phyloP scores from a whole-genome alignment of 2,888 invertebrate genomes.

The Cistogaster globosa region DNA sequence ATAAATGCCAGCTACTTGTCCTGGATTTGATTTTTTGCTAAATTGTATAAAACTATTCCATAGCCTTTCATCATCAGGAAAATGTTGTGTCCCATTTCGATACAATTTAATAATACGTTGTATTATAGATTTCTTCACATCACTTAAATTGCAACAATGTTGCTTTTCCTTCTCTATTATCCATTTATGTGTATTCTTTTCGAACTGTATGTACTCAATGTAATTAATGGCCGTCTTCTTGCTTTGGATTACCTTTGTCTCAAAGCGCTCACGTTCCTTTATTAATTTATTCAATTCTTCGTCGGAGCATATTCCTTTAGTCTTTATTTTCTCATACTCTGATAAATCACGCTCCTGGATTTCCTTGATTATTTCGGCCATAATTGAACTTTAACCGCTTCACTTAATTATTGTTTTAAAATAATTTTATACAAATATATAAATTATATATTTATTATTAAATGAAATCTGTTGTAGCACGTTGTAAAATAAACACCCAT shows the following conservation, averaged over 20 bases:
- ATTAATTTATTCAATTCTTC: conserved; percentile 84
- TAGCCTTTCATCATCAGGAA: conserved; percentile 88
- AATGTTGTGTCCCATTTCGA: conserved; percentile 87
- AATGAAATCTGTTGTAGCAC: conserved; percentile 41
- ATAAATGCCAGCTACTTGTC: conserved; percentile 85
- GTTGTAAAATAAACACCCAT: conserved; percentile 41
- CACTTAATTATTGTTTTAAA: not conserved
- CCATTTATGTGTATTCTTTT: conserved; percentile 77
- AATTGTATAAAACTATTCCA: conserved; percentile 92
- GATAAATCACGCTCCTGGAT: conserved; percentile 91
- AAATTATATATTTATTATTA: not conserved
- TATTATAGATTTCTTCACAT: conserved; percentile 87
- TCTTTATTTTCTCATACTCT: conserved; percentile 91
- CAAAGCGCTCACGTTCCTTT: conserved; percentile 78
- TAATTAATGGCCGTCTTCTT: conserved; percentile 76
- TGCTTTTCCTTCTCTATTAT: conserved; percentile 84
- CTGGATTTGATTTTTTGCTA: conserved; percentile 86
- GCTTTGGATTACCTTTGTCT: conserved; percentile 77
- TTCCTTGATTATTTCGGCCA: conserved; percentile 92
- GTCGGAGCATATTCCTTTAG: conserved; percentile 87
- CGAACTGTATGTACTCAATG: conserved; percentile 80
- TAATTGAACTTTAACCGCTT: conserved; percentile 77
- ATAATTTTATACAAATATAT: not conserved
- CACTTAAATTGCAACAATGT: conserved; percentile 85
- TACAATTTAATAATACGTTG: conserved; percentile 89